These are phyloP conservation scores for Xenops minutus DNA, from an alignment of 2,797 vertebrate species.

Conservation along the genomic window DNA sequence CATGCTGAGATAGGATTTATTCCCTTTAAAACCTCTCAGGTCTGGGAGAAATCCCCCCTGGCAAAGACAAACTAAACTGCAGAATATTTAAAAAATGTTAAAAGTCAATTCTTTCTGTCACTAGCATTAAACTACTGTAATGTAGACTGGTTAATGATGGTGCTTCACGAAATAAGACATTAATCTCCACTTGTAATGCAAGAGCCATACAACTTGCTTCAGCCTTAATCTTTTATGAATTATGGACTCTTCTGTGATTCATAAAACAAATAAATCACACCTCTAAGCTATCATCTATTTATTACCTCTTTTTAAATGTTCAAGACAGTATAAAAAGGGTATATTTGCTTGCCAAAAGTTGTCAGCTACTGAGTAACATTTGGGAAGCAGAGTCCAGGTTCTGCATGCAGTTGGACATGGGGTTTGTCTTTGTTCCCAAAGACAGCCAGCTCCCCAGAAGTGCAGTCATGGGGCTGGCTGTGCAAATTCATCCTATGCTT, in stretches of 20 bases:
- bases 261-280: constrained; percentile 81
- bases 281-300: constrained; percentile 75
- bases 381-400: neutral
- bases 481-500: neutral
- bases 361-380: constrained; percentile 32
- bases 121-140: constrained; percentile 66
- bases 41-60: neutral
- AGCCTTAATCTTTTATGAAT: constrained; percentile 75
- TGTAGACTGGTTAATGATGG: constrained; percentile 67
- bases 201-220: constrained; percentile 64
- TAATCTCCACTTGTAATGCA: constrained; percentile 76
- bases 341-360: constrained; percentile 22
- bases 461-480: neutral
- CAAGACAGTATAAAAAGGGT: constrained; percentile 10
- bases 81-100: constrained; percentile 48
- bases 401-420: neutral
- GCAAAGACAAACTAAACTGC: constrained; percentile 15
- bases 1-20: neutral
- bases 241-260: constrained; percentile 78
- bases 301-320: constrained; percentile 72
- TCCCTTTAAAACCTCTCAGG: neutral
- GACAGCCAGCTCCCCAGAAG: neutral
- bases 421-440: neutral
- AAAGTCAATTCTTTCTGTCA: constrained; percentile 57
- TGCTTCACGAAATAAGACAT: constrained; percentile 72